These are phyloP conservation scores for Orthosia gracilis DNA, from an alignment of 2,888 invertebrate species.

Conservation along the genomic window DNA sequence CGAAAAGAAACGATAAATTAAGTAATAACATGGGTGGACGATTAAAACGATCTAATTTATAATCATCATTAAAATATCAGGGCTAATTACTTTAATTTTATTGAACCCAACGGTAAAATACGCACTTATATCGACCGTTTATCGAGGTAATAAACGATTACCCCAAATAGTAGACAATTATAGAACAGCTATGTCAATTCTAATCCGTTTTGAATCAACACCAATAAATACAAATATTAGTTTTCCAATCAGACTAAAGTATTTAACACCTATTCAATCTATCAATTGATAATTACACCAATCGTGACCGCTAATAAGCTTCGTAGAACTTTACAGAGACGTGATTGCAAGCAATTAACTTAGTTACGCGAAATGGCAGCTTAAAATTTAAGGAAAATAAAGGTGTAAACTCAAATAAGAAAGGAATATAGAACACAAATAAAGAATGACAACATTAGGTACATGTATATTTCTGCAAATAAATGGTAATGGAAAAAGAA, in stretches of 20 bases:
- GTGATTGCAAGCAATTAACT: neutral
- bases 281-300: constrained; percentile 19
- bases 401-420: neutral
- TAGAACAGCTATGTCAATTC: constrained; percentile 23
- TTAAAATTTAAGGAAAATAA: neutral
- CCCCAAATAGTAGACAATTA: constrained; percentile 28
- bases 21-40: neutral
- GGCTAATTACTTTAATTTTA: constrained; percentile 23
- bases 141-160: constrained; percentile 25
- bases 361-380: neutral
- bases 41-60: constrained; percentile 24
- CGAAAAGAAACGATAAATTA: constrained; percentile 3
- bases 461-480: neutral
- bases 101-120: constrained; percentile 20
- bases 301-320: constrained; percentile 29
- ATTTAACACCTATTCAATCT: constrained; percentile 31
- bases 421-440: neutral
- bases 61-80: constrained; percentile 24
- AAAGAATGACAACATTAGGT: neutral
- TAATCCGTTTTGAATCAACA: constrained; percentile 30
- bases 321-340: constrained; percentile 1
- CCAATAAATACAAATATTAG: constrained; percentile 46
- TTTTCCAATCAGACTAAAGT: constrained; percentile 10
- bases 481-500: neutral
- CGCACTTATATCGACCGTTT: constrained; percentile 17